A percentile compares a stretch with the other conserved stretches of the same genome.
Conservation (phyloP, 2,797 vertebrate genomes). For the Micropoecilia bifurca region DNA sequence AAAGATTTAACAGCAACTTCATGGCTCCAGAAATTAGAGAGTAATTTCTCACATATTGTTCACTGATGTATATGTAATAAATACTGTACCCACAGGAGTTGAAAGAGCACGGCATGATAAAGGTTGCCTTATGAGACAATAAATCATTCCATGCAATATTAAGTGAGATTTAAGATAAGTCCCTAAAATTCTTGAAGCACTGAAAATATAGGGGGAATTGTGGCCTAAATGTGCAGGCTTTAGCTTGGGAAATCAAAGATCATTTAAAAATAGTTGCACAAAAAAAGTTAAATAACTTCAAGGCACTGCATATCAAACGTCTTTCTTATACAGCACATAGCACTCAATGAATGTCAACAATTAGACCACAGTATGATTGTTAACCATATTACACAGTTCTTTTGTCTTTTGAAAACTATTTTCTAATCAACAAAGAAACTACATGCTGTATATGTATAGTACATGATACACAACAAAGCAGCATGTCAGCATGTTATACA, state of each 20-base stretch:
- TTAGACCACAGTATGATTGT: background rate
- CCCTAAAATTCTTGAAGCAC: background rate
- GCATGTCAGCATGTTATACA: background rate
- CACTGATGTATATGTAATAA: conserved; percentile 19
- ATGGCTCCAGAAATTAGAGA: conserved; percentile 22
- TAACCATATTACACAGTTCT: background rate
- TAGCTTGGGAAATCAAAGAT: background rate
- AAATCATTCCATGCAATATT: conserved; percentile 3
- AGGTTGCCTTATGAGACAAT: conserved; percentile 13
- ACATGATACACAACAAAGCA: background rate
- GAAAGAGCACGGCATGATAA: conserved; percentile 6
- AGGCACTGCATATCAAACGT: background rate
- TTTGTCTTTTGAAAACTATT: background rate
- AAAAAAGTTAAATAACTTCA: background rate
- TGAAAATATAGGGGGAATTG: background rate
- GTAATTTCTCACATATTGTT: conserved; percentile 25
- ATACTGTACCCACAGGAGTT: conserved; percentile 2
- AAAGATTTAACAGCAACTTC: conserved; percentile 25
- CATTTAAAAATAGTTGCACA: background rate
- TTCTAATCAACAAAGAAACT: conserved; percentile 1
- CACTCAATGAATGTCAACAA: background rate
- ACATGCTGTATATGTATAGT: conserved; percentile 5
- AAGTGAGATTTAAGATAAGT: background rate
- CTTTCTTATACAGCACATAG: background rate
- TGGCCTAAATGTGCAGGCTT: background rate